Evolutionary conservation across 1,140 invertebrate genomes (phyloP).

Genomic region (Brachionus paranguensis): DNA sequence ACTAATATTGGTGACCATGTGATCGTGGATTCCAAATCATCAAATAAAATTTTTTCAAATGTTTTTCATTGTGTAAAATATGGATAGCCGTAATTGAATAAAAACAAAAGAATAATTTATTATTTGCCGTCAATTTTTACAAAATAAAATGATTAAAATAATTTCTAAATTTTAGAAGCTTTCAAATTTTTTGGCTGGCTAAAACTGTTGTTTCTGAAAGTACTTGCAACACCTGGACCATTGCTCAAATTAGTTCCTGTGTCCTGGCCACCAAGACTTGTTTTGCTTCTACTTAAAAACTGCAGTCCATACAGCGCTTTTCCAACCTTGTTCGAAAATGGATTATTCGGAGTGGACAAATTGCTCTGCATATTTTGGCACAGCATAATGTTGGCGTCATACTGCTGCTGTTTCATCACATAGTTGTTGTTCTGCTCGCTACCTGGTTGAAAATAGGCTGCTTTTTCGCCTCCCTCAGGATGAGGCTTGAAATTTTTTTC

Average conservation of each 20-base stretch:
- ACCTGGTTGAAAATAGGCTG: not conserved
- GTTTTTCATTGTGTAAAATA: no score
- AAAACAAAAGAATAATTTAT: not conserved
- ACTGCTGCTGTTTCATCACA: not conserved
- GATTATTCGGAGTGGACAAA: constrained; percentile 28
- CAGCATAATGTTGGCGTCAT: constrained; percentile 8
- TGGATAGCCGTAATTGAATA: no score
- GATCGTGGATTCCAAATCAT: no score
- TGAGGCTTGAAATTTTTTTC: constrained; percentile 5
- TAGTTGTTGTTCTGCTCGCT: not conserved
- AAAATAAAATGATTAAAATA: not conserved
- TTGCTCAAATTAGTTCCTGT: not conserved
- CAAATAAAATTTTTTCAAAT: no score
- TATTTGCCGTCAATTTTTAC: not conserved
- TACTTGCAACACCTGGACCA: not conserved
- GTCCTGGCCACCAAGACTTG: not conserved
- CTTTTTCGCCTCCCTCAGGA: not conserved
- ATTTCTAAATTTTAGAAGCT: constrained; percentile 8
- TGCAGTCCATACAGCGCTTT: constrained; percentile 34
- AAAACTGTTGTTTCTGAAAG: constrained; percentile 28
- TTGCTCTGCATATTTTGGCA: not conserved
- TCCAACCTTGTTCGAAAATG: constrained; percentile 28
- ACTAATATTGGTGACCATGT: no score
- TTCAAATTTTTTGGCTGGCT: constrained; percentile 17
- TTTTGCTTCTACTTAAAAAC: constrained; percentile 38